Conservation (phyloP, 2,113 vertebrate genomes). For the Hystrix cristata region DNA sequence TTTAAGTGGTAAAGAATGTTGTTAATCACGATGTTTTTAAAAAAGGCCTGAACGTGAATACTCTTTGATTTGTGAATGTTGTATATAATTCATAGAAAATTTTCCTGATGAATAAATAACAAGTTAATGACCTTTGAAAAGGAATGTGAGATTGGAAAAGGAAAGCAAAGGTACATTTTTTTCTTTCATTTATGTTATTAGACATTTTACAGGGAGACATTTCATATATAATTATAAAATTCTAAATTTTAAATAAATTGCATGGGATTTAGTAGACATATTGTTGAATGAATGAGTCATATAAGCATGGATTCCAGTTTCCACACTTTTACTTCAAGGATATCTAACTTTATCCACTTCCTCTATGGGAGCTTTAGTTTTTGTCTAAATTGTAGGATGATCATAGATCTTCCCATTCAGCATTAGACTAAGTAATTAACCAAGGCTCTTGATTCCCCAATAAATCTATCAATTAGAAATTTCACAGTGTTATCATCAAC, state of each 20-base stretch:
- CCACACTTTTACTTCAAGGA: not conserved
- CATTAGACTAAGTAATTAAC: constrained; percentile 20
- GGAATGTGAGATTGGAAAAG: not conserved
- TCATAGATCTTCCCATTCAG: not conserved
- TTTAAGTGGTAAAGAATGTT: not conserved
- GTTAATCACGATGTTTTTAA: not conserved
- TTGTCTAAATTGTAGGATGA: constrained; percentile 5
- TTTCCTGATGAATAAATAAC: constrained; percentile 51
- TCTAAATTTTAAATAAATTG: not conserved
- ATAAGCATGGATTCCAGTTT: not conserved
- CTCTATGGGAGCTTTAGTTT: not conserved
- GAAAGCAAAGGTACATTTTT: not conserved
- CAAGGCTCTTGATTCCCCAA: not conserved
- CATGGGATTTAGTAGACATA: not conserved
- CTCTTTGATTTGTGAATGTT: not conserved
- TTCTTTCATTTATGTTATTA: constrained; percentile 12
- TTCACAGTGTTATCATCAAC: not conserved
- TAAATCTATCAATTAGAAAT: not conserved
- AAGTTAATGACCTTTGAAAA: not conserved
- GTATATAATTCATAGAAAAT: not conserved
- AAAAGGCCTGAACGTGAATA: not conserved
- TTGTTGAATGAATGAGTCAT: not conserved
- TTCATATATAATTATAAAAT: not conserved
- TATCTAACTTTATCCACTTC: not conserved
- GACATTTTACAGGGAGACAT: constrained; percentile 12